Evolutionary conservation across 2,888 invertebrate genomes (phyloP), one percentile per base, ranked within the genome.

Genomic region (Acrocera orbiculus): DNA sequence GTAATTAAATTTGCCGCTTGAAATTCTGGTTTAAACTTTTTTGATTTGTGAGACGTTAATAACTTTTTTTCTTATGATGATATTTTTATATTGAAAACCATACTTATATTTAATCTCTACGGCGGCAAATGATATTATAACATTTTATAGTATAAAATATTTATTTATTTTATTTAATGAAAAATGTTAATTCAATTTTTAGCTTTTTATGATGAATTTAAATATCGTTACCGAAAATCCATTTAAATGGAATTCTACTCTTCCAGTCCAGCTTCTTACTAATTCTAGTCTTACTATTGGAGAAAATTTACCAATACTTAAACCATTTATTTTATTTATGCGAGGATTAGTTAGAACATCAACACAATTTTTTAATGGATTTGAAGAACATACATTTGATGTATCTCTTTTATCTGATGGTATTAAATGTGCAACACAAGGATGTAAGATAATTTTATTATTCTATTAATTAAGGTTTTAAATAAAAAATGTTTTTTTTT

Each of bases 351-450:
- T 53, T 31, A 48, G 51, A 24, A 56, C 51, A 27, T 52, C 53
- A 1, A 50, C 49, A 11, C 25, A 33, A 35, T 34, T 27, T 17
- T 14, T 16, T 3, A 9, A 27, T 24, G 23, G 24, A 15, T 26
- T 34, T 14, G n/a, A 27, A n/a, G 35, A 30, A 15, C 28, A 25
- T 8, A 35, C 35, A 17, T 26, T 35, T 15, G 35, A 35, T 26
- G 19, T 25, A 26, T 56, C 59, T 1, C 37, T 52, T 13, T 46
- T 59, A 3, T 58, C 59, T 30, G 50, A 50, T 5, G 50, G 56
- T 8, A 50, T 57, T 1, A 47, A 48, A 23, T 61, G 60, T 38
- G 56, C 57, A 37, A 57, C 58, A 1, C 60, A 61, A 45, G 60
- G 60, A 34, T 44, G 60, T 60, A 44, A 52, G 56, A 51, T 27